Percentiles rank a stretch among this genome's conserved stretches.
Conservation (phyloP, 1,140 invertebrate genomes). For the Druon quercuslanigerum region DNA sequence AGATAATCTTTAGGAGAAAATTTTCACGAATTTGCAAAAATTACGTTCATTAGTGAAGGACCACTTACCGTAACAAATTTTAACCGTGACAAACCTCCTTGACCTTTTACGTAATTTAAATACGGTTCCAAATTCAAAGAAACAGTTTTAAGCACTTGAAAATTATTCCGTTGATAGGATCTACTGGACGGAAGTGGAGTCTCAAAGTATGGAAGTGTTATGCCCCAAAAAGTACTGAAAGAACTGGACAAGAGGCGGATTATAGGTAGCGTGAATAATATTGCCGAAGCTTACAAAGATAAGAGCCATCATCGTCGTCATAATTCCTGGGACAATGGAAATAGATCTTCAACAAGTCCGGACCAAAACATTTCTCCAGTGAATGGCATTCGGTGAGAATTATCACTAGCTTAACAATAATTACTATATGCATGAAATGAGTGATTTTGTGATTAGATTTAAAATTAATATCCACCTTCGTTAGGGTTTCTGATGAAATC, state of each 20-base stretch:
- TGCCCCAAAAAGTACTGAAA: constrained; percentile 78
- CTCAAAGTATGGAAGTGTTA: constrained; percentile 50
- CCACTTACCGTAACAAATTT: too few relatives aligned
- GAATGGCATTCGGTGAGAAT: constrained; percentile 54
- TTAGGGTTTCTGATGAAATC: too few relatives aligned
- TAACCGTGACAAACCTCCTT: too few relatives aligned
- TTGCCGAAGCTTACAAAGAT: constrained; percentile 71
- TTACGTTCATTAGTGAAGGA: too few relatives aligned
- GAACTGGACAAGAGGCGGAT: constrained; percentile 79
- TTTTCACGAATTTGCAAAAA: too few relatives aligned
- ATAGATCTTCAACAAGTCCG: constrained; percentile 58
- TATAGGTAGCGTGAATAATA: constrained; percentile 72
- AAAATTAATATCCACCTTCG: neutral
- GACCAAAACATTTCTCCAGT: constrained; percentile 55
- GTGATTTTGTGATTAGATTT: neutral
- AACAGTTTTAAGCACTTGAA: neutral
- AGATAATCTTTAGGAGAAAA: too few relatives aligned
- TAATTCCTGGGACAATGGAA: constrained; percentile 73
- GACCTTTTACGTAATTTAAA: too few relatives aligned
- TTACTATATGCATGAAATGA: neutral
- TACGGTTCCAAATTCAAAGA: too few relatives aligned
- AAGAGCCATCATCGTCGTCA: constrained; percentile 68
- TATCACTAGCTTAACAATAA: too few relatives aligned
- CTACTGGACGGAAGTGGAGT: neutral
- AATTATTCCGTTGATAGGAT: neutral